Evolutionary conservation across 2,888 invertebrate species (phyloP).

Genomic region (Ischnus inquisitorius): DNA sequence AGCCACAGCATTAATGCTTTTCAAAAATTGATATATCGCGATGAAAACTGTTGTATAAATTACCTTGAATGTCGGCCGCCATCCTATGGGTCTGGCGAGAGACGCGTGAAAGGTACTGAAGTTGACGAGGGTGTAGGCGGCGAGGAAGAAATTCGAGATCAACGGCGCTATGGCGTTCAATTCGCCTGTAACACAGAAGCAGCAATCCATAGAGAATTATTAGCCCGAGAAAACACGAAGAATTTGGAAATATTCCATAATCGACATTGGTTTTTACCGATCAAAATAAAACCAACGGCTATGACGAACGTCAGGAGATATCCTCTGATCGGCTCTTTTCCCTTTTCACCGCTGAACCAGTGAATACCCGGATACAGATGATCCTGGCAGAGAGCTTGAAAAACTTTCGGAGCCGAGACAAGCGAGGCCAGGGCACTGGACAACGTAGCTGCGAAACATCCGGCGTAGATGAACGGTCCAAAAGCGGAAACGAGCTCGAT

Average conservation of each 20-base stretch:
- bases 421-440: conserved; percentile 98
- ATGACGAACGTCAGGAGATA: conserved; percentile 97
- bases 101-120: conserved; percentile 98
- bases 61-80: conserved; percentile 95
- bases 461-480: conserved; percentile 97
- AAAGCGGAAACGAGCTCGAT: conserved; percentile 93
- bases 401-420: conserved; percentile 98
- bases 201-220: not conserved
- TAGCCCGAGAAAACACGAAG: not conserved
- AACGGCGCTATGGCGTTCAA: conserved; percentile 95
- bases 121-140: conserved; percentile 97
- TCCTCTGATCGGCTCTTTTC: conserved; percentile 94
- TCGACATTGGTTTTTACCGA: conserved; percentile 88
- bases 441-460: conserved; percentile 98
- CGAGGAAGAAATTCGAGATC: conserved; percentile 97
- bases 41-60: not conserved
- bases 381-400: conserved; percentile 97
- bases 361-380: conserved; percentile 96
- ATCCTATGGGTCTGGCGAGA: conserved; percentile 94
- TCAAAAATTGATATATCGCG: not conserved
- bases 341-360: conserved; percentile 96
- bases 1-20: not conserved
- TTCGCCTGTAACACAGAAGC: conserved; percentile 88
- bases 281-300: conserved; percentile 93
- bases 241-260: conserved; percentile 39